Evolutionary conservation across 2,797 vertebrate genomes (phyloP).

Genomic region (Tinamus major): DNA sequence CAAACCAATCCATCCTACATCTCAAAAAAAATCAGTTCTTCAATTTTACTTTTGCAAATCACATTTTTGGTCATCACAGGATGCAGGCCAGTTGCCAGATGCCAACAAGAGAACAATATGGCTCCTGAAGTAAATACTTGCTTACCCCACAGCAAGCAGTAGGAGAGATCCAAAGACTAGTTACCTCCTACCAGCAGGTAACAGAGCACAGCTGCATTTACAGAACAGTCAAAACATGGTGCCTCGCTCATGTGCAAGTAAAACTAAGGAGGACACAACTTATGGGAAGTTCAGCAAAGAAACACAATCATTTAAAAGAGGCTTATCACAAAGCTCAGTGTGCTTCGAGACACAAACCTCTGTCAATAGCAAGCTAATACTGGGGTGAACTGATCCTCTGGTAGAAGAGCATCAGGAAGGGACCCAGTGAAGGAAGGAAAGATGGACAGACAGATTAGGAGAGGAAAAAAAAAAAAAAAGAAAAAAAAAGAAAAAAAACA

Average conservation of each 20-base stretch:
- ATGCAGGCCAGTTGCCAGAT: background rate
- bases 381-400: background rate
- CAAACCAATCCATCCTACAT: background rate
- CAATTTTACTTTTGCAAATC: background rate
- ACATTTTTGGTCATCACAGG: background rate
- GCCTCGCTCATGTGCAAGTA: background rate
- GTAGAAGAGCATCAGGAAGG: background rate
- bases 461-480: background rate
- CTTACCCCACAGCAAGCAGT: background rate
- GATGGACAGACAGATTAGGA: too few relatives aligned
- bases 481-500: background rate
- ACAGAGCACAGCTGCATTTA: background rate
- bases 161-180: conserved; percentile 21
- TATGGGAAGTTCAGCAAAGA: background rate
- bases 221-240: background rate
- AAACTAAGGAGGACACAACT: background rate
- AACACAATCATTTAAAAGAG: background rate
- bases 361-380: background rate
- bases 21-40: background rate
- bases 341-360: background rate
- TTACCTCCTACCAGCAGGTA: conserved; percentile 6
- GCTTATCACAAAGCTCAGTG: background rate
- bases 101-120: background rate
- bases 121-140: too few relatives aligned
- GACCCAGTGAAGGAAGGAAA: background rate